Conservation (phyloP, 2,888 invertebrate genomes). For the Mongoloraphidia duomilia region DNA sequence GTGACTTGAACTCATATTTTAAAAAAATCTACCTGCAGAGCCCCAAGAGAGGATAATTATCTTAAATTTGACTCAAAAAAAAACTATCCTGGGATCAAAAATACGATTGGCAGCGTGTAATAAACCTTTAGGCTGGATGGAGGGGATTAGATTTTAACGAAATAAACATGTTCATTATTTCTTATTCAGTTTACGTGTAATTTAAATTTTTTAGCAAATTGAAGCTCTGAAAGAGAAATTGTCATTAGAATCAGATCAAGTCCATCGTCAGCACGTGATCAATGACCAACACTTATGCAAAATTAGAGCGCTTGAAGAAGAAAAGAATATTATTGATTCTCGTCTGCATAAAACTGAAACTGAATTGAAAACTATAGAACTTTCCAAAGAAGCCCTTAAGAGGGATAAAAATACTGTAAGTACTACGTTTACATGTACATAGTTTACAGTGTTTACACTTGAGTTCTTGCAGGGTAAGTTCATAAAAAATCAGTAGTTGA, state of each 20-base stretch:
- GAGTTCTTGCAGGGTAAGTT: no score
- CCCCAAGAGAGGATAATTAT: no score
- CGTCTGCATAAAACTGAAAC: slow-evolving; percentile 66
- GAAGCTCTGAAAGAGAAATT: slow-evolving; percentile 65
- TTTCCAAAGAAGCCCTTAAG: slow-evolving; percentile 54
- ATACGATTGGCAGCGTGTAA: no score
- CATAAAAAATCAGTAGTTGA: no score
- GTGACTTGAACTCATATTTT: no score
- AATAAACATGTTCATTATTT: no score
- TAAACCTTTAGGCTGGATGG: no score
- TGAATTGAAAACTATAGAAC: slow-evolving; percentile 59
- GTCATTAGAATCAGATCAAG: slow-evolving; percentile 53
- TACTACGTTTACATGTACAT: slow-evolving; percentile 6
- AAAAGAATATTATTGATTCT: slow-evolving; percentile 56
- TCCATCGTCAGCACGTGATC: slow-evolving; percentile 49
- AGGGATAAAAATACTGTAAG: slow-evolving; percentile 65
- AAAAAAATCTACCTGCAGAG: no score
- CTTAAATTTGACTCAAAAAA: no score
- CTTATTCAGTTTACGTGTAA: neutral
- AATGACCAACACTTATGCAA: slow-evolving; percentile 49
- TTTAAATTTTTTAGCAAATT: slow-evolving; percentile 43
- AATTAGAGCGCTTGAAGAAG: slow-evolving; percentile 57
- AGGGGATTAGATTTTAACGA: no score
- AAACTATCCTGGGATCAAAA: no score
- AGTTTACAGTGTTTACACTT: no score